A percentile compares a stretch with the other conserved stretches of the same genome.
phyloP scores from a whole-genome alignment of 2,888 invertebrate genomes.

The Limnephilus auricula region DNA sequence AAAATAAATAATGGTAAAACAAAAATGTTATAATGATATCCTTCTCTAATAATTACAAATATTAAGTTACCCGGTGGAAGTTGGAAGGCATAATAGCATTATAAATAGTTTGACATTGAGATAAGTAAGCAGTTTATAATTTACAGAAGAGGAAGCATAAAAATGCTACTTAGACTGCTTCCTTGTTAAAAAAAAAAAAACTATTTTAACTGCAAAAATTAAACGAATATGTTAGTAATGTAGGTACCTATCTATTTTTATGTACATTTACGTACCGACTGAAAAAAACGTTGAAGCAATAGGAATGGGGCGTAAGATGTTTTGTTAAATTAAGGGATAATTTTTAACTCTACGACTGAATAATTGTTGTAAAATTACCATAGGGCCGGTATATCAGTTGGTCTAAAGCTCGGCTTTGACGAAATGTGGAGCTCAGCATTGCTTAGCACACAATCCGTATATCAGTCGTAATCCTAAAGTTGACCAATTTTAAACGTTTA shows the following conservation, averaged over 20 bases:
- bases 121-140: neutral
- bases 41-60: neutral
- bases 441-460: no score
- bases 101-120: neutral
- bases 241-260: no score
- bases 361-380: no score
- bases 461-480: no score
- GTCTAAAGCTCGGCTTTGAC: no score
- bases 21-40: neutral
- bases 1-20: no score
- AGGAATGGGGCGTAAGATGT: neutral
- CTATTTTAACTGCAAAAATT: neutral
- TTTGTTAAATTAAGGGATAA: no score
- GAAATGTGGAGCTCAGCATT: no score
- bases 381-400: no score
- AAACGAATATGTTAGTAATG: neutral
- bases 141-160: neutral
- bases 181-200: neutral
- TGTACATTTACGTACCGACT: neutral
- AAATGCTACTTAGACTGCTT: neutral
- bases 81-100: neutral
- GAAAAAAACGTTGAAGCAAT: neutral
- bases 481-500: no score
- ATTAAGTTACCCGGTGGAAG: neutral
- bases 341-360: no score